These are phyloP conservation scores for Heliconius eleuchia DNA, from an alignment of 1,140 invertebrate species.

Conservation along the genomic window DNA sequence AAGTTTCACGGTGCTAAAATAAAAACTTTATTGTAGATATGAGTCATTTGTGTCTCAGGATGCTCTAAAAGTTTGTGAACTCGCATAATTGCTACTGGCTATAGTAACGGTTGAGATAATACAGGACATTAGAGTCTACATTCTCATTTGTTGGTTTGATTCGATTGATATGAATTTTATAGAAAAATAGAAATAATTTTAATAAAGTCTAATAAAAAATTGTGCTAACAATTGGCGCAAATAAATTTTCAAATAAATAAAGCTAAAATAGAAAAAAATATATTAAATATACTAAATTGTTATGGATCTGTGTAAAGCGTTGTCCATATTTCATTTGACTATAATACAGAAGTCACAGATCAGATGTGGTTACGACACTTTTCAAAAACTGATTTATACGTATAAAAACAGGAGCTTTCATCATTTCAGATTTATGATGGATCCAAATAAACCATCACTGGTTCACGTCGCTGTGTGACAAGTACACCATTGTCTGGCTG, in stretches of 20 bases:
- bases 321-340: not conserved
- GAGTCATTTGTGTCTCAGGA: slow-evolving; percentile 42
- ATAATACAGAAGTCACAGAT: not conserved
- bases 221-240: no score
- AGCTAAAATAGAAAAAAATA: no score
- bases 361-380: not conserved
- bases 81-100: slow-evolving; percentile 46
- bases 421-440: not conserved
- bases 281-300: no score
- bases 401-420: not conserved
- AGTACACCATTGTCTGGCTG: not conserved
- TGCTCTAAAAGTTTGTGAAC: slow-evolving; percentile 25
- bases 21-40: slow-evolving; percentile 51
- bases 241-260: no score
- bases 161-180: not conserved
- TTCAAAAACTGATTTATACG: not conserved
- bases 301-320: no score
- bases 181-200: not conserved
- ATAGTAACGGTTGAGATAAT: not conserved
- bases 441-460: not conserved
- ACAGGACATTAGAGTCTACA: not conserved
- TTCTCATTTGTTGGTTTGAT: not conserved
- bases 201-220: no score
- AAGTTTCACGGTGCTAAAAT: slow-evolving; percentile 50
- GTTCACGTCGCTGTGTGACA: not conserved